phyloP scores from a whole-genome alignment of 1,140 invertebrate genomes.

The Cyclina sinensis region DNA sequence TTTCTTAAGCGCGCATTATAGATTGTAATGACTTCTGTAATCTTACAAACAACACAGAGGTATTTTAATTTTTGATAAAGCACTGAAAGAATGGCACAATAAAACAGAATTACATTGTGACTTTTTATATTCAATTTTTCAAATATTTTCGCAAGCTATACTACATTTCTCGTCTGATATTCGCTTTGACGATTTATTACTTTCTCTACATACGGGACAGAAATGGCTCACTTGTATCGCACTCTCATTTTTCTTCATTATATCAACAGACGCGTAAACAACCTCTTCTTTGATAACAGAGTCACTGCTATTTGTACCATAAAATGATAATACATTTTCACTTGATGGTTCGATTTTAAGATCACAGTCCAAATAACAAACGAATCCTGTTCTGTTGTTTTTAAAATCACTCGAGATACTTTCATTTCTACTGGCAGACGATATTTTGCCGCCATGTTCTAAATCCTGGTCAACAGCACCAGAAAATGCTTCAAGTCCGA shows the following conservation, averaged over 20 bases:
- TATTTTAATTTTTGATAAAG: too few species aligned
- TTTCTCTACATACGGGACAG: constrained; percentile 1
- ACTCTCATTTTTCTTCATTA: not conserved
- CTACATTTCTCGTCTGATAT: too few species aligned
- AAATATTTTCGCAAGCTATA: not conserved
- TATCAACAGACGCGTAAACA: not conserved
- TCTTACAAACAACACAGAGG: too few species aligned
- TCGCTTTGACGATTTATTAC: not conserved
- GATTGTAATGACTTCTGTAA: too few species aligned
- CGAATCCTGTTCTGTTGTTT: not conserved
- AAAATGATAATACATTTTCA: not conserved
- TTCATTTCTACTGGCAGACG: not conserved
- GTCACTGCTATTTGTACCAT: not conserved
- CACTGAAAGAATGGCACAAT: too few species aligned
- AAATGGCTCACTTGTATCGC: not conserved
- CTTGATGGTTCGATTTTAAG: not conserved
- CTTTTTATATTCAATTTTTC: too few species aligned
- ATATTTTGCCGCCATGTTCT: not conserved
- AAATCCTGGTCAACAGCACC: constrained; percentile 39
- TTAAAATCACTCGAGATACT: not conserved
- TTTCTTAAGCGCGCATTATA: too few species aligned
- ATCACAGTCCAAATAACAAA: constrained; percentile 1
- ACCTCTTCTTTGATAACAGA: not conserved
- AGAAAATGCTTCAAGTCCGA: constrained; percentile 44
- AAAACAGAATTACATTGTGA: too few species aligned